These are phyloP conservation scores for Archilochus colubris DNA, from an alignment of 2,113 vertebrate species.

Conservation along the genomic window DNA sequence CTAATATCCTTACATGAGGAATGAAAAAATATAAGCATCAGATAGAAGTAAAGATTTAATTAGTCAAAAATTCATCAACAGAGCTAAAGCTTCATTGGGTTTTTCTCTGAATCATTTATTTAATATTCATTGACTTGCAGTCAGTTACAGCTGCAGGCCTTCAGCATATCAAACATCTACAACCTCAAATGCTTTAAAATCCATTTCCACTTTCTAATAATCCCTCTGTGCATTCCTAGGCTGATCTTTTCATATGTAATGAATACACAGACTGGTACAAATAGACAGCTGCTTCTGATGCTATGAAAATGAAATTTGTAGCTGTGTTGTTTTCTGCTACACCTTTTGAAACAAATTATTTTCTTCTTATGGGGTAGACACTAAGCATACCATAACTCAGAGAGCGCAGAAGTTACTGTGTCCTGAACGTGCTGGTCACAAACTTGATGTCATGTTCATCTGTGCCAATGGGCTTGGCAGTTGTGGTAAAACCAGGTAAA, in stretches of 20 bases:
- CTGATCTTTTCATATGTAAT: neutral
- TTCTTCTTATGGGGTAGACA: neutral
- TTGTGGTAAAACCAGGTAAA: neutral
- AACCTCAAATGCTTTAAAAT: neutral
- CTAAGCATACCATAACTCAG: neutral
- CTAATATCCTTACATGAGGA: neutral
- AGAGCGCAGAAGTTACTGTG: neutral
- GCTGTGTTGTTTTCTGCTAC: neutral
- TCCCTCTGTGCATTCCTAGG: neutral
- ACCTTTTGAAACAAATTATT: neutral
- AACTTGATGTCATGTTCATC: neutral
- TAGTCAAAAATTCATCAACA: conserved; percentile 17
- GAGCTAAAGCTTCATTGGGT: neutral
- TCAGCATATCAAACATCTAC: conserved; percentile 9
- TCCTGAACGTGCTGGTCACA: neutral
- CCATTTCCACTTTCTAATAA: conserved; percentile 9
- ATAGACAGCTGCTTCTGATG: neutral
- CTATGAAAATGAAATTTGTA: neutral
- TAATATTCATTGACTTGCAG: conserved; percentile 12
- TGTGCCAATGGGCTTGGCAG: neutral
- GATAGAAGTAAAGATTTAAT: neutral
- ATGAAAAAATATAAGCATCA: neutral
- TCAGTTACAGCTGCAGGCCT: neutral
- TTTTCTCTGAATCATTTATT: conserved; percentile 39
- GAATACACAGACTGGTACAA: neutral